Conservation (phyloP, 1,140 invertebrate genomes). For the Drosophila malerkotliana region DNA sequence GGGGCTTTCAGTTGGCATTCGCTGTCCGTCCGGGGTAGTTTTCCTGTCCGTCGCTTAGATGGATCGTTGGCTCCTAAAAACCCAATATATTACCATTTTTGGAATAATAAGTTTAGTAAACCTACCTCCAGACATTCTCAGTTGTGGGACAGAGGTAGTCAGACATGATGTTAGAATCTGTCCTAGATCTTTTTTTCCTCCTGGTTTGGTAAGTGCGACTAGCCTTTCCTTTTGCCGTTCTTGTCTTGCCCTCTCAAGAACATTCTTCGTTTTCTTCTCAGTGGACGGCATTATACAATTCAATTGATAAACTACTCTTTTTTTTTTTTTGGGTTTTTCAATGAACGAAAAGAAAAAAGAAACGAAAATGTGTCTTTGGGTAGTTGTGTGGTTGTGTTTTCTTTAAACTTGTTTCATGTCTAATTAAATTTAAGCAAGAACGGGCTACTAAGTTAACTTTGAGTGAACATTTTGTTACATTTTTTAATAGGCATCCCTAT, state of each 20-base stretch:
- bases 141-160: constrained; percentile 31
- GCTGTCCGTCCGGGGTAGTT: constrained; percentile 59
- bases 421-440: constrained; percentile 1
- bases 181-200: constrained; percentile 14
- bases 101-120: neutral
- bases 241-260: neutral
- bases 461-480: neutral
- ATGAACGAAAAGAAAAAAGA: neutral
- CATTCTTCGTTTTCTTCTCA: neutral
- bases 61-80: constrained; percentile 60
- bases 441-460: constrained; percentile 38
- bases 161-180: constrained; percentile 48
- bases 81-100: neutral
- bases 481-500: neutral
- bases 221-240: constrained; percentile 6
- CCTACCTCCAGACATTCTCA: constrained; percentile 40
- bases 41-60: constrained; percentile 36
- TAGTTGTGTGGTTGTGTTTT: constrained; percentile 8
- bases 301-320: neutral
- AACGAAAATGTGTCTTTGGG: constrained; percentile 12
- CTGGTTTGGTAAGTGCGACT: constrained; percentile 40
- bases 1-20: constrained; percentile 60
- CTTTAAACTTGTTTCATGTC: constrained; percentile 19
- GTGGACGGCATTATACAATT: neutral
- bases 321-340: constrained; percentile 4